Evolutionary conservation across 1,140 invertebrate species (phyloP), one percentile per base, ranked within the genome.

Genomic region (Drosophila ogumai): DNA sequence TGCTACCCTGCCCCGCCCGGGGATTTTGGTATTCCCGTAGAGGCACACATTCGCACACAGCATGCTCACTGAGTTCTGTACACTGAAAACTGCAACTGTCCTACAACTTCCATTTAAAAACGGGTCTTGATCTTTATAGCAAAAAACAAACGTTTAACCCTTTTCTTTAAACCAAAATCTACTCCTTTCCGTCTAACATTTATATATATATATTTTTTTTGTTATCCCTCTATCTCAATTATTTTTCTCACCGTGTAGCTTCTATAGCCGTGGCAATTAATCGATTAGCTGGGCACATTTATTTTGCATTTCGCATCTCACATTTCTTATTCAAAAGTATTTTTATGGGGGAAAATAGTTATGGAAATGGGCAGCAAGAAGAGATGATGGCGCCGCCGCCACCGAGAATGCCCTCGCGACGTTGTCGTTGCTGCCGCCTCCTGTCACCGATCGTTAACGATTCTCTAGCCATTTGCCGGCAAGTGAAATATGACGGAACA

Each of bases 401-500:
- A 50, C 34, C 46, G 28, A 34, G 50, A 52, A 17, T 47, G 40
- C 15, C 38, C n/a, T 40, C 4, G 41, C 12, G 43, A 44, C 43
- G 19, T 44, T 6, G 43, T 13, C 19, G 56, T 44, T 3, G 43
- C 7, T 19, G 49, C 25, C 41, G 46, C 47, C 71, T 75, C 43
- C 71, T 75, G 75, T 71, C 75, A 63, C 34, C 32, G 52, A 55
- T 55, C 64, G 55, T 77, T 68, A 57, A 69, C 63, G 64, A 69
- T 77, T 44, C 56, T 38, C 64, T 36, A 34, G 47, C 72, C 28
- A 75, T 56, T 75, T 64, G 73, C 25, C 25, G 28, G 28, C 63
- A 38, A 59, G 73, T 77, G 75, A 77, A 60, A 77, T 77, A 77
- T 77, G 75, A 77, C 31, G 75, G 75, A 69, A 77, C 56, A 78